These are phyloP conservation scores for Dysmachus trigonus DNA, from an alignment of 2,888 invertebrate species.

Conservation along the genomic window DNA sequence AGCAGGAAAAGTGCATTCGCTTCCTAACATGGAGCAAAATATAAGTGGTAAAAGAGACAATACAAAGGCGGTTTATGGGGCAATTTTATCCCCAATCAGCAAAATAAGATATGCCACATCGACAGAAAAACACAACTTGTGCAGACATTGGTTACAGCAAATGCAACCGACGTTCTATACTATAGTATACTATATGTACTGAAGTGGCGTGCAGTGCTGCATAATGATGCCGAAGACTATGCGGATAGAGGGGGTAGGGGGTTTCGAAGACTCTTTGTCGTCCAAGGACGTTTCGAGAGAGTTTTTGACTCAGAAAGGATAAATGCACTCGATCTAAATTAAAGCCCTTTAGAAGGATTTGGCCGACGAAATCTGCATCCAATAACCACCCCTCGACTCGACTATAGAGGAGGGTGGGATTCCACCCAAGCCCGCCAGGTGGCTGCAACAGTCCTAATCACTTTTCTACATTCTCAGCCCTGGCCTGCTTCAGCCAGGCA, in stretches of 20 bases:
- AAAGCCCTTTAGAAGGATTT: neutral
- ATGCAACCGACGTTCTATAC: neutral
- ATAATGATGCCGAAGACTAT: slow-evolving; percentile 3
- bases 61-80: neutral
- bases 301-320: slow-evolving; percentile 11
- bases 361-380: neutral
- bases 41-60: neutral
- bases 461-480: neutral
- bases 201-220: neutral
- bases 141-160: neutral
- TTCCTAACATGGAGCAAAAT: neutral
- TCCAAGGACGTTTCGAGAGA: slow-evolving; percentile 11
- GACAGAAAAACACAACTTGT: neutral
- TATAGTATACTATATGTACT: neutral
- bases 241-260: neutral
- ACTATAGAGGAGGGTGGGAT: neutral
- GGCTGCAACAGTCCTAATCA: neutral
- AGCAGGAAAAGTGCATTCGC: neutral
- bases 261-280: neutral
- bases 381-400: neutral
- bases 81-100: slow-evolving; percentile 37
- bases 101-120: slow-evolving; percentile 34
- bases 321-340: slow-evolving; percentile 17
- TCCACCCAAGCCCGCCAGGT: neutral
- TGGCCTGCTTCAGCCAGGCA: neutral